phyloP scores from a whole-genome alignment of 2,888 invertebrate genomes.

The Melipona beecheii region DNA sequence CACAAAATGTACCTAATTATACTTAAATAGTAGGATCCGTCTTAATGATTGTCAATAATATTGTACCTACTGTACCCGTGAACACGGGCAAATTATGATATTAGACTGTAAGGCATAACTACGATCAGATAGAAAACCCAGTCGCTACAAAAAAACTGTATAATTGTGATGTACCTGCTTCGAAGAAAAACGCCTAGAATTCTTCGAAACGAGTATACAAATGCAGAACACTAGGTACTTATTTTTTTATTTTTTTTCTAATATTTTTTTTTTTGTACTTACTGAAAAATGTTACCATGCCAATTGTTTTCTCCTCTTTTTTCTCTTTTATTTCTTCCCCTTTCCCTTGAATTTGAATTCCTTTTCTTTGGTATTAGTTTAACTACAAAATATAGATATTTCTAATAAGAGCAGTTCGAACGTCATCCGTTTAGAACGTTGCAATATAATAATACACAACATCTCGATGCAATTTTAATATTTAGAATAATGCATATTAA shows the following conservation, averaged over 20 bases:
- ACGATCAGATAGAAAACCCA: constrained; percentile 61
- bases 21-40: constrained; percentile 76
- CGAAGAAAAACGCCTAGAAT: constrained; percentile 36
- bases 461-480: constrained; percentile 27
- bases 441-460: not conserved
- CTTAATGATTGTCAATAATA: constrained; percentile 81
- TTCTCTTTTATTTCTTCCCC: not conserved
- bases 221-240: not conserved
- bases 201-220: not conserved
- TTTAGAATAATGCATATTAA: constrained; percentile 23
- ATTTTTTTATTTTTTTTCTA: not conserved
- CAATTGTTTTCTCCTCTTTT: not conserved
- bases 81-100: constrained; percentile 62
- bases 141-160: constrained; percentile 45
- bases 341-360: not conserved
- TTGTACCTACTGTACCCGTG: constrained; percentile 73
- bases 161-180: constrained; percentile 62
- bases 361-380: not conserved
- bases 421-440: constrained; percentile 3
- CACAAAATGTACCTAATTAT: constrained; percentile 82
- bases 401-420: constrained; percentile 19
- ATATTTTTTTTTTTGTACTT: not conserved
- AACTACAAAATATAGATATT: not conserved
- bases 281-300: not conserved
- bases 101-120: constrained; percentile 64